Percentiles rank a stretch among this genome's conserved stretches.
Conservation (phyloP, 2,797 vertebrate species). For the Hippopotamyrus pictus region DNA sequence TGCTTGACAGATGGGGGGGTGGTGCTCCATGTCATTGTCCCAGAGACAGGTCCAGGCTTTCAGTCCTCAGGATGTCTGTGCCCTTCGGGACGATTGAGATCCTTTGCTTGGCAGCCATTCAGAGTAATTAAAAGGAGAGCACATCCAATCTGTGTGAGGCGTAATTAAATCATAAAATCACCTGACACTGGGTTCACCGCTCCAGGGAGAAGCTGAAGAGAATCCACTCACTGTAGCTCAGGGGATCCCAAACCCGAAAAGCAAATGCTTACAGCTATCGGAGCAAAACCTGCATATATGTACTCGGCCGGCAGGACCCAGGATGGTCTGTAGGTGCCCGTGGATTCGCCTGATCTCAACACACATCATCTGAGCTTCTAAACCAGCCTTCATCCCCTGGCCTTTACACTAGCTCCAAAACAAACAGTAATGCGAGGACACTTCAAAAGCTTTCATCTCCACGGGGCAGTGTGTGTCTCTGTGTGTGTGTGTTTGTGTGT, state of each 20-base stretch:
- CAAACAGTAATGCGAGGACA: conserved; percentile 21
- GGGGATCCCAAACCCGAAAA: background rate
- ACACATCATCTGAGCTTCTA: conserved; percentile 42
- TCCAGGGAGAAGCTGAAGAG: background rate
- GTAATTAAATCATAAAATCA: conserved; percentile 16
- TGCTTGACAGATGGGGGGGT: background rate
- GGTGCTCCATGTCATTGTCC: background rate
- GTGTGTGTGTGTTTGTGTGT: background rate
- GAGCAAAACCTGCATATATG: background rate
- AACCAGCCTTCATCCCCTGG: conserved; percentile 37
- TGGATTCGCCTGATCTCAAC: conserved; percentile 11
- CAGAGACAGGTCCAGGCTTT: background rate
- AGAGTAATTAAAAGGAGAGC: conserved; percentile 25
- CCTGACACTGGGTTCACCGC: background rate
- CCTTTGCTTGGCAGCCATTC: conserved; percentile 18
- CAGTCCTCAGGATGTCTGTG: background rate
- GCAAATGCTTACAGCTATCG: background rate
- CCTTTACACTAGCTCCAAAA: conserved; percentile 15
- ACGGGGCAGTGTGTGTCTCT: background rate
- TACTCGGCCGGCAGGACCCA: background rate
- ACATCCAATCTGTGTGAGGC: conserved; percentile 25
- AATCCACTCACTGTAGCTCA: background rate
- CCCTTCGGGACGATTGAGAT: conserved; percentile 5
- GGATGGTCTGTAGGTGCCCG: background rate
- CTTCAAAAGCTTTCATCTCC: conserved; percentile 21